A percentile compares a stretch with the other conserved stretches of the same genome.
phyloP scores from a whole-genome alignment of 53 echinoderm and acorn worm species.

The Arbacia lixula region DNA sequence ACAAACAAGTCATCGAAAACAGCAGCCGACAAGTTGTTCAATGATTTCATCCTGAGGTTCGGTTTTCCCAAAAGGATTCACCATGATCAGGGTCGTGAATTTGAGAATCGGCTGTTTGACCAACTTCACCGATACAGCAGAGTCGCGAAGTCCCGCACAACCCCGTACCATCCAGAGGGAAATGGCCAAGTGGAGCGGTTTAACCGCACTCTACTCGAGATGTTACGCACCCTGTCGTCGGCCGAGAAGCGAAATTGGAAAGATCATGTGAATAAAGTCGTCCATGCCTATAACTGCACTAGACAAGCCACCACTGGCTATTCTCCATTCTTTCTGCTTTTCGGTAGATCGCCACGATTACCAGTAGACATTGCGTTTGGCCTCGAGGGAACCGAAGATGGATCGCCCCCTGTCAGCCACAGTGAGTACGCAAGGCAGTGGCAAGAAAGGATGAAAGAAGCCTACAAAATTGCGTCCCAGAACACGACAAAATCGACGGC shows the following conservation, averaged over 20 bases:
- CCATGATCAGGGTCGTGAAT: slow-evolving; percentile 77
- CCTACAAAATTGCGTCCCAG: slow-evolving; percentile 31
- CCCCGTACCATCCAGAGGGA: slow-evolving; percentile 77
- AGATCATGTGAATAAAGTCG: slow-evolving; percentile 54
- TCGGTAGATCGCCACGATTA: slow-evolving; percentile 49
- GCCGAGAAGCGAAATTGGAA: slow-evolving; percentile 52
- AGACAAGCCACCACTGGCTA: slow-evolving; percentile 56
- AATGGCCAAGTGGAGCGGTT: slow-evolving; percentile 70
- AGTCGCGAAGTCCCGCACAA: slow-evolving; percentile 57
- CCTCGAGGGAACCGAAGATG: background rate
- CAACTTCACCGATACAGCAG: slow-evolving; percentile 33
- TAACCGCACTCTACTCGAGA: slow-evolving; percentile 71
- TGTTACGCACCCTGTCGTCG: slow-evolving; percentile 54
- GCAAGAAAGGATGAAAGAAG: slow-evolving; percentile 39
- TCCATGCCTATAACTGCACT: slow-evolving; percentile 82
- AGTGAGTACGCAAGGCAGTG: slow-evolving; percentile 27
- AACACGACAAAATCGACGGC: slow-evolving; percentile 2
- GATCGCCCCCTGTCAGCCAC: background rate
- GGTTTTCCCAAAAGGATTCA: too few relatives aligned
- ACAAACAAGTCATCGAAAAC: too few relatives aligned
- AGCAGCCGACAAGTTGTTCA: too few relatives aligned
- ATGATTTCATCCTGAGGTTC: too few relatives aligned
- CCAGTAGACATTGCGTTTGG: slow-evolving; percentile 60
- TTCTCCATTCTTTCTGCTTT: slow-evolving; percentile 58
- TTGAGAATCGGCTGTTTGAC: slow-evolving; percentile 69